Evolutionary conservation across 2,113 vertebrate species (phyloP).

Genomic region (Rhipidura dahli): DNA sequence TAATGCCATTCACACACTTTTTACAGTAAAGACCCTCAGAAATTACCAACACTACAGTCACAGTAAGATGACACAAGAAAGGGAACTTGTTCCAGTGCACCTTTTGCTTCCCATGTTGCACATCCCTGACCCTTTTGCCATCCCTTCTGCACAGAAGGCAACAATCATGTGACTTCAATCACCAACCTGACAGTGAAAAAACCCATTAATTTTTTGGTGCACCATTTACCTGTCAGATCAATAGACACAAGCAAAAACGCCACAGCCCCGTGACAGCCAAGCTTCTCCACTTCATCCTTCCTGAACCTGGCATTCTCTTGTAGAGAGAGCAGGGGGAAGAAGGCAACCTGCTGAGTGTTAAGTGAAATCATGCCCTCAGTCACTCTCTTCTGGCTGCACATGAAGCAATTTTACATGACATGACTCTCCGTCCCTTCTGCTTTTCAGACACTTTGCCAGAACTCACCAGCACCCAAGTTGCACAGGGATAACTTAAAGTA

Average conservation of each 20-base stretch:
- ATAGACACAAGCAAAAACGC: neutral
- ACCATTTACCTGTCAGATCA: neutral
- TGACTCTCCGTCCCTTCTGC: neutral
- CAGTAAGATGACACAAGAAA: neutral
- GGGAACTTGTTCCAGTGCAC: neutral
- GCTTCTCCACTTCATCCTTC: neutral
- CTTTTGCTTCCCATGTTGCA: neutral
- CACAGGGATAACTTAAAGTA: neutral
- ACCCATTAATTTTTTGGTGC: neutral
- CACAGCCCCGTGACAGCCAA: rapidly evolving
- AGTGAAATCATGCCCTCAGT: neutral
- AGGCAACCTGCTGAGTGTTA: neutral
- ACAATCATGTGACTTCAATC: neutral
- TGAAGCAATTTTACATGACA: neutral
- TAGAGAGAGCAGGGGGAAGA: neutral
- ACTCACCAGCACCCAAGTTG: neutral
- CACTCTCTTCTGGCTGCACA: neutral
- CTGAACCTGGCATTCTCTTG: neutral
- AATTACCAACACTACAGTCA: neutral
- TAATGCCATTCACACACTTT: neutral
- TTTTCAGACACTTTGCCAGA: neutral
- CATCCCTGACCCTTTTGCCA: neutral
- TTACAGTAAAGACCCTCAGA: neutral
- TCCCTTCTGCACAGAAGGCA: neutral
- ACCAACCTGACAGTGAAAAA: neutral